Base-by-base conservation (phyloP, 2,888 invertebrate species). In the Acleris emargana region DNA sequence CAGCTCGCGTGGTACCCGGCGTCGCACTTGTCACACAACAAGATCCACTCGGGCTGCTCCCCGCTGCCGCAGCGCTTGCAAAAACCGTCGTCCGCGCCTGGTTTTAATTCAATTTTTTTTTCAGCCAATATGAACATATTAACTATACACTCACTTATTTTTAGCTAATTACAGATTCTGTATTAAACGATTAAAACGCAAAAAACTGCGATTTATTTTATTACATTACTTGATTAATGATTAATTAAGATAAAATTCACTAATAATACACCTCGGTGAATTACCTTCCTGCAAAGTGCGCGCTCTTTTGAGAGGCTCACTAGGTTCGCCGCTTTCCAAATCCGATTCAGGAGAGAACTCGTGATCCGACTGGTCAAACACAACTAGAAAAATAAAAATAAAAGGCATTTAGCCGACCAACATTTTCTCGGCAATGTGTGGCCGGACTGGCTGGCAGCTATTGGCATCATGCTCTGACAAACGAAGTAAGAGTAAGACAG, bases 1-100 rank as follows among this genome's bases (percentile, higher is more conserved):
- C 99, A 99, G 51, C 97, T 97, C 68, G 98, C 99, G 93, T 99
- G 99, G 95, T 98, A 99, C n/a, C 99, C 99, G 69, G 94, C 95
- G 87, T 99, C 99, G 86, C 99, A 99, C 71, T 94, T 94, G 91
- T 99, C 99, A 83, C 99, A 99, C 49, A 99, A 91, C 61, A 99
- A 91, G 77, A 99, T 98, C 98, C 98, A 98, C 87, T 99, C 99
- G 0, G 99, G 99, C 86, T 99, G 98, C 85, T 98, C 97, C 0
- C 95, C 95, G 87, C 97, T 97, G 16, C 96, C 95, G 86, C 99
- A 99, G 72, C 97, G 97, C 78, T 96, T 95, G 86, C 99, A 99
- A 18, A 96, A 95, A 20, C 96, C 97, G 67, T 96, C 96, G 71
- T 95, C 95, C 64, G 82, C 78, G 13, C 76, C 83, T 76, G 62